Evolutionary conservation across 2,888 invertebrate species (phyloP).

Genomic region (Drosophila paramelanica): DNA sequence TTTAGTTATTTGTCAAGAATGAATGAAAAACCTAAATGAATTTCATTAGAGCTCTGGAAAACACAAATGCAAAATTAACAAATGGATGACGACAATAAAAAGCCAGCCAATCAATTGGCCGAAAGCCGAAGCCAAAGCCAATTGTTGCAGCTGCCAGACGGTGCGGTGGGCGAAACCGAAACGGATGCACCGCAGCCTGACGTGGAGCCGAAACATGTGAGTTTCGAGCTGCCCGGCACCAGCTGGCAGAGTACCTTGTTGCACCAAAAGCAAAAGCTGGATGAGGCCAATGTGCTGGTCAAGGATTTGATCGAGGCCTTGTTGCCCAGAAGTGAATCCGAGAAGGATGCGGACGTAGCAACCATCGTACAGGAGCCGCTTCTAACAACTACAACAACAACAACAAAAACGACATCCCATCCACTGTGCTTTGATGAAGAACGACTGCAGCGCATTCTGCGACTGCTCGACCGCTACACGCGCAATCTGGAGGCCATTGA

Average conservation of each 20-base stretch:
- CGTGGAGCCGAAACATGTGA: slow-evolving; percentile 2
- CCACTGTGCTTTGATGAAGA: slow-evolving; percentile 15
- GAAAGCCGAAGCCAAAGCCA: background rate
- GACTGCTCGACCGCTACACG: slow-evolving; percentile 68
- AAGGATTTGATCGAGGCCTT: slow-evolving; percentile 44
- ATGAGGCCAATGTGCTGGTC: slow-evolving; percentile 28
- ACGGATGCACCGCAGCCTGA: slow-evolving; percentile 39
- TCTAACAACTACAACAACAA: background rate
- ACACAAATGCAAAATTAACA: slow-evolving; percentile 28
- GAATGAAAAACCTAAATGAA: slow-evolving; percentile 18
- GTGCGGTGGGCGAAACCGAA: slow-evolving; percentile 53
- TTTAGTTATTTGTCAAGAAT: background rate
- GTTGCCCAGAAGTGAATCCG: slow-evolving; percentile 28
- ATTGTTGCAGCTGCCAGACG: slow-evolving; percentile 45
- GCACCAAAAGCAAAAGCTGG: background rate
- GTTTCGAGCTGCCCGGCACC: slow-evolving; percentile 25
- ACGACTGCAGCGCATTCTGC: slow-evolving; percentile 63
- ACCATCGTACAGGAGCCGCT: background rate
- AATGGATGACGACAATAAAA: slow-evolving; percentile 33
- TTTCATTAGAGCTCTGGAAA: slow-evolving; percentile 23
- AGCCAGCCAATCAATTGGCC: background rate
- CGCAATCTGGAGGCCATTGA: slow-evolving; percentile 68
- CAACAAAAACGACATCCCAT: background rate
- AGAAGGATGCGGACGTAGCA: background rate
- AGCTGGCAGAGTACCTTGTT: background rate